Conservation (phyloP, 2,113 vertebrate genomes). For the Loxodonta africana region DNA sequence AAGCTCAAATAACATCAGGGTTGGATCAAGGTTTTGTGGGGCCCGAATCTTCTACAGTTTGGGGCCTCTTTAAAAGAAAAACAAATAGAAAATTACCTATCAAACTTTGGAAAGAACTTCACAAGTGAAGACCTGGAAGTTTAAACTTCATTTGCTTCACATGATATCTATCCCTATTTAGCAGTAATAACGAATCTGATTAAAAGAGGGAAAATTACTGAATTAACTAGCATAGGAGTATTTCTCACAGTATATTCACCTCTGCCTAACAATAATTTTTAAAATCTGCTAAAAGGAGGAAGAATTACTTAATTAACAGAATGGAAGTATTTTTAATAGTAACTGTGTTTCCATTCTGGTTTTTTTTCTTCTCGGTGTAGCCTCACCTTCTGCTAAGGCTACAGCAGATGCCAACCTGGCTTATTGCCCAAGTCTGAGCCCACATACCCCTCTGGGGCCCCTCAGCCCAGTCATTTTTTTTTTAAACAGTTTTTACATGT, state of each 20-base stretch:
- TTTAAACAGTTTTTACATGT: background rate
- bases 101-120: slow-evolving; percentile 6
- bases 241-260: background rate
- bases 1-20: background rate
- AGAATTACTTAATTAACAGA: background rate
- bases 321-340: background rate
- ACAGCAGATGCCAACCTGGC: background rate
- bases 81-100: background rate
- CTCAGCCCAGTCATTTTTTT: background rate
- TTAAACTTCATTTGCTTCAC: background rate
- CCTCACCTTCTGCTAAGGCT: background rate
- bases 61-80: background rate
- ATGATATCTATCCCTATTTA: background rate
- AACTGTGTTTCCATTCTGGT: background rate
- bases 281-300: slow-evolving; percentile 6
- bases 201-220: background rate
- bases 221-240: background rate
- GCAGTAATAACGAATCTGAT: background rate
- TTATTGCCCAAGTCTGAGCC: background rate
- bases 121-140: background rate
- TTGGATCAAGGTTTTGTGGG: background rate
- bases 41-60: background rate
- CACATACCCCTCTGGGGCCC: background rate
- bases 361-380: background rate
- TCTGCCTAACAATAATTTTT: background rate